These are phyloP conservation scores for Trichopoda pennipes DNA, from an alignment of 2,888 invertebrate genomes.

Conservation along the genomic window DNA sequence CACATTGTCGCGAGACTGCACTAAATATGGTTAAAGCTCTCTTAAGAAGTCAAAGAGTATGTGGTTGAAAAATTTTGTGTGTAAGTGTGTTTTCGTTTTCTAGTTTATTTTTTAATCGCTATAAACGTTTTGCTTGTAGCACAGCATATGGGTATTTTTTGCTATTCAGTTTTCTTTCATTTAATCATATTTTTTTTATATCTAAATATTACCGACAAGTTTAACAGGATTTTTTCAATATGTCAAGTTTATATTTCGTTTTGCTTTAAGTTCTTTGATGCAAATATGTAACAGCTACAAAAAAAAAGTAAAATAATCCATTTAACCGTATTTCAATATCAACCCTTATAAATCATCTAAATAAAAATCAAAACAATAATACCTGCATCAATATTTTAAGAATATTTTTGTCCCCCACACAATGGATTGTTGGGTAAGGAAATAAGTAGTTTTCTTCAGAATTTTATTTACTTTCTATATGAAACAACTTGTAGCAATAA, in stretches of 20 bases:
- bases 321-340: slow-evolving; percentile 64
- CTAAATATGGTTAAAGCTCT: slow-evolving; percentile 10
- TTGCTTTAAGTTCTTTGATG: slow-evolving; percentile 52
- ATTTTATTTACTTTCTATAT: not conserved
- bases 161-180: not conserved
- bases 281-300: slow-evolving; percentile 61
- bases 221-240: slow-evolving; percentile 63
- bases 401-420: slow-evolving; percentile 17
- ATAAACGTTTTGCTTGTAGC: slow-evolving; percentile 55
- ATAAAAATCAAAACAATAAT: slow-evolving; percentile 33
- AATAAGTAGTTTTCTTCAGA: not conserved
- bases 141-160: slow-evolving; percentile 43
- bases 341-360: slow-evolving; percentile 61
- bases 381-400: slow-evolving; percentile 18
- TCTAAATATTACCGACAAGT: slow-evolving; percentile 60
- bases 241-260: slow-evolving; percentile 57
- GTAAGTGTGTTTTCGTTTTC: not conserved
- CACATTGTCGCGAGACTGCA: not conserved
- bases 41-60: slow-evolving; percentile 11
- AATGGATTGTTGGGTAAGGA: not conserved
- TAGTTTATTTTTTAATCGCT: slow-evolving; percentile 48
- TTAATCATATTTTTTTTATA: slow-evolving; percentile 3
- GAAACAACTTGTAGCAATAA: not conserved
- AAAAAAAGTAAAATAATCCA: slow-evolving; percentile 39
- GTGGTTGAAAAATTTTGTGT: not conserved